Evolutionary conservation across 2,888 invertebrate genomes (phyloP).

Genomic region (Palloptera scutellata): DNA sequence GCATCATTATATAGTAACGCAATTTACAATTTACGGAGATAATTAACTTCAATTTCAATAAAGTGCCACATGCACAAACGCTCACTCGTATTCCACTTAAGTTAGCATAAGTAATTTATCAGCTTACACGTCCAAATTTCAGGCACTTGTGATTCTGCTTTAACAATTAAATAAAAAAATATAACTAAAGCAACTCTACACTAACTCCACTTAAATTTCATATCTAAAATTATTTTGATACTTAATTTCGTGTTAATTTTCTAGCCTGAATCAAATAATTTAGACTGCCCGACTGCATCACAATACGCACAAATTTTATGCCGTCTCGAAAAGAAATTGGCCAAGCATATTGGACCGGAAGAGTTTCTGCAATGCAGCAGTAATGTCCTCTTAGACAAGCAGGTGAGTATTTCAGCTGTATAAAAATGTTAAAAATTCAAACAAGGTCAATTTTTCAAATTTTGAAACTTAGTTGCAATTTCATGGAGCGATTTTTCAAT

Average conservation of each 20-base stretch:
- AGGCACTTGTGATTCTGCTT: too few species aligned
- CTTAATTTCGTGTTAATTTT: slow-evolving; percentile 19
- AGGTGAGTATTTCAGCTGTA: slow-evolving; percentile 55
- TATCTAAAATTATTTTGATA: neutral
- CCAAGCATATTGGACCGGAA: slow-evolving; percentile 64
- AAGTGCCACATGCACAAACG: too few species aligned
- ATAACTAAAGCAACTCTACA: too few species aligned
- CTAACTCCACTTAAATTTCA: neutral
- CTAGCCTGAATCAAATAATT: slow-evolving; percentile 46
- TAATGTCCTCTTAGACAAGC: slow-evolving; percentile 61
- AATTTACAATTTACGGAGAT: too few species aligned
- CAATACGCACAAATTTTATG: slow-evolving; percentile 64
- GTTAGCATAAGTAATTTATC: too few species aligned
- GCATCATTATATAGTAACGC: too few species aligned
- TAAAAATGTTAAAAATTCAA: too few species aligned
- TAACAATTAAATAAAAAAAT: too few species aligned
- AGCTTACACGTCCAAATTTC: too few species aligned
- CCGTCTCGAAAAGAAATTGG: slow-evolving; percentile 62
- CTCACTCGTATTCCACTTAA: too few species aligned
- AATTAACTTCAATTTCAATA: too few species aligned
- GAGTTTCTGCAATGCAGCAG: slow-evolving; percentile 64
- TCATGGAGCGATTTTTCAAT: too few species aligned
- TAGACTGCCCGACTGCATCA: slow-evolving; percentile 60
- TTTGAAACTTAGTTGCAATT: neutral
- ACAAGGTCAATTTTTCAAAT: neutral